These are phyloP conservation scores for Ia io DNA, from an alignment of 2,113 vertebrate genomes.

Conservation along the genomic window DNA sequence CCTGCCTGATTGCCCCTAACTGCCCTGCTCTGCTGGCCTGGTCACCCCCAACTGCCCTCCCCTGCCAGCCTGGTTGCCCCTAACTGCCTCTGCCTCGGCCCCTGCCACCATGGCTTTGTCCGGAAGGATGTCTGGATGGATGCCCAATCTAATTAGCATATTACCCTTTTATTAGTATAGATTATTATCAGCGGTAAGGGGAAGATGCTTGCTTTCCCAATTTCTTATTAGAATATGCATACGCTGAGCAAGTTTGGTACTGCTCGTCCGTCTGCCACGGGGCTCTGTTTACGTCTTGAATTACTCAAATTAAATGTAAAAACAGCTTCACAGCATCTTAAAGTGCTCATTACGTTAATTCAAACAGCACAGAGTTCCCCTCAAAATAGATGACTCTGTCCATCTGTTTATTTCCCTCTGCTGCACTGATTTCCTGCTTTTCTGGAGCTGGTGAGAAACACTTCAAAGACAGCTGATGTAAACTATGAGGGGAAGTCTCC, in stretches of 20 bases:
- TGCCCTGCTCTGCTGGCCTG: too few species aligned
- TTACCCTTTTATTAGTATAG: too few species aligned
- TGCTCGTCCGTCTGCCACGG: slow-evolving; percentile 61
- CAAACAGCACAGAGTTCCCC: slow-evolving; percentile 65
- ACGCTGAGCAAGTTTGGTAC: not conserved
- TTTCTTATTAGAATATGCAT: not conserved
- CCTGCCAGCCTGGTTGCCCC: too few species aligned
- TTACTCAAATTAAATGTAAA: slow-evolving; percentile 73
- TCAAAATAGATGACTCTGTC: slow-evolving; percentile 73
- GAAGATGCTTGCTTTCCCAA: not conserved
- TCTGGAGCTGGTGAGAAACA: slow-evolving; percentile 50
- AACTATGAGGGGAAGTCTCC: not conserved
- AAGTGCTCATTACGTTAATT: slow-evolving; percentile 78
- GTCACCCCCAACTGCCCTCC: too few species aligned
- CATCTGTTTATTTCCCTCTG: slow-evolving; percentile 74
- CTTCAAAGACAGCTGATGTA: slow-evolving; percentile 56
- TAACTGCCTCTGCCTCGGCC: too few species aligned
- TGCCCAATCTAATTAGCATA: too few species aligned
- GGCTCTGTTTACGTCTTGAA: slow-evolving; percentile 70
- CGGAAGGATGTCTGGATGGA: too few species aligned
- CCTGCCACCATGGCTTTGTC: too few species aligned
- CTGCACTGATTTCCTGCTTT: slow-evolving; percentile 72
- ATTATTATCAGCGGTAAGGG: not conserved
- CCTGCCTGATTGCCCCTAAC: too few species aligned
- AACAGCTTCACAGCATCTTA: slow-evolving; percentile 61